A percentile compares a stretch with the other conserved stretches of the same genome.
Conservation (phyloP, 2,113 vertebrate species). For the Heteronetta atricapilla region DNA sequence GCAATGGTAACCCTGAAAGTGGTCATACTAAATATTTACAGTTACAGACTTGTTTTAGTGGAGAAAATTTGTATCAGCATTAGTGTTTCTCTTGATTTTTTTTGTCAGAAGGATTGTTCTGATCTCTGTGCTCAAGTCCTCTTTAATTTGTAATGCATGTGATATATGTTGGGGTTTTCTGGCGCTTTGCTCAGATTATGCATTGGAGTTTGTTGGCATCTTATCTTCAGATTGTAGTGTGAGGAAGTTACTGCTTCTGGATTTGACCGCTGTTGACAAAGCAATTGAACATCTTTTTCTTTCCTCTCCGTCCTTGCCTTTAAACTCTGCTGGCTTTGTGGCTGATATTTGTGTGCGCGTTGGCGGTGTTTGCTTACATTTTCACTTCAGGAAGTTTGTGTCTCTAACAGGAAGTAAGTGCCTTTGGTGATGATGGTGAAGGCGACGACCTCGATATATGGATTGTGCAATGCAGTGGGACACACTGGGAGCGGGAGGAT, state of each 20-base stretch:
- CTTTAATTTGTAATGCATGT: neutral
- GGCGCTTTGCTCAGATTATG: neutral
- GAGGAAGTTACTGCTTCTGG: neutral
- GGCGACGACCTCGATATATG: conserved; percentile 94
- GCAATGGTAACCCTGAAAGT: neutral
- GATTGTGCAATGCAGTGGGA: conserved; percentile 89
- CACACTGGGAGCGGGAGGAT: conserved; percentile 89
- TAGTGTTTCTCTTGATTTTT: neutral
- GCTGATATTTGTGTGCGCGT: neutral
- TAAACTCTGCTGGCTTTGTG: neutral
- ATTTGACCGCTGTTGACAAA: neutral
- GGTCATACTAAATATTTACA: neutral
- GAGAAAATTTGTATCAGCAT: neutral
- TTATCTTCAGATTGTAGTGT: neutral
- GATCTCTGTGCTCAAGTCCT: neutral
- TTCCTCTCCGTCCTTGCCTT: neutral
- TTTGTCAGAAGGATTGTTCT: neutral
- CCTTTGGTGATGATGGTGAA: conserved; percentile 94
- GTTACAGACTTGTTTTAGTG: neutral
- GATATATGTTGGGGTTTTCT: neutral
- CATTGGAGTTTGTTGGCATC: neutral
- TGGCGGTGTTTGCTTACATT: neutral
- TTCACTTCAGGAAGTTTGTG: conserved; percentile 41
- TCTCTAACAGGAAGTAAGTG: conserved; percentile 91
- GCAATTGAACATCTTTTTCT: neutral